A percentile compares a stretch with the other conserved stretches of the same genome.
These are phyloP conservation scores for Tetrax tetrax DNA, from an alignment of 2,113 vertebrate genomes.

Conservation along the genomic window DNA sequence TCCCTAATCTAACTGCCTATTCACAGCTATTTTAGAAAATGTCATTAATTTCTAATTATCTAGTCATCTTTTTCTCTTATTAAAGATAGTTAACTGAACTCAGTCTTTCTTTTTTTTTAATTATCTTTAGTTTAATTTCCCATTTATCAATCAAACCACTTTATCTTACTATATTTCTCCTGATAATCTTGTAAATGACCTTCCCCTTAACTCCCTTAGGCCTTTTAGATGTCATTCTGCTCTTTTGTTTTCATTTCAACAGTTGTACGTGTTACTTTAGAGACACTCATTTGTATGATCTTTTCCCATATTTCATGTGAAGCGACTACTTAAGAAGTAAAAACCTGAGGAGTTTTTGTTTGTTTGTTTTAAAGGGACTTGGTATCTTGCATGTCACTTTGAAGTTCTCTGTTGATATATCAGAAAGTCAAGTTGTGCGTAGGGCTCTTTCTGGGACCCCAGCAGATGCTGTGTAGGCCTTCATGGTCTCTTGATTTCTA, in stretches of 20 bases:
- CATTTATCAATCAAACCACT: neutral
- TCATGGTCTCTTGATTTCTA: neutral
- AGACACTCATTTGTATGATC: neutral
- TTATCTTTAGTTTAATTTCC: neutral
- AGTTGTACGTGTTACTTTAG: neutral
- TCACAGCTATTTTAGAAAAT: neutral
- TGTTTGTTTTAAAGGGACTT: neutral
- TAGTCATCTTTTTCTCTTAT: neutral
- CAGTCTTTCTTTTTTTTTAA: neutral
- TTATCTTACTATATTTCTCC: neutral
- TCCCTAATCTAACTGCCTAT: neutral
- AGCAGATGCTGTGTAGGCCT: neutral
- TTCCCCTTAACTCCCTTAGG: neutral
- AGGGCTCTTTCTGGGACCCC: neutral
- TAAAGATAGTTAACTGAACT: neutral
- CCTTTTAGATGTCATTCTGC: neutral
- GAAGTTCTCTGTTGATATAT: neutral
- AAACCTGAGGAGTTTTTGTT: neutral
- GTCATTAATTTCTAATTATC: neutral
- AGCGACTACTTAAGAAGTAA: neutral
- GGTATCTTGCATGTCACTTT: fast-evolving
- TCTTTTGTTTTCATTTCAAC: neutral
- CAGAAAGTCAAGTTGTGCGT: neutral
- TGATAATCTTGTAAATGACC: neutral
- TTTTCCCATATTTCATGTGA: neutral